Conservation (phyloP, 2,797 vertebrate species). For the Balearica regulorum region DNA sequence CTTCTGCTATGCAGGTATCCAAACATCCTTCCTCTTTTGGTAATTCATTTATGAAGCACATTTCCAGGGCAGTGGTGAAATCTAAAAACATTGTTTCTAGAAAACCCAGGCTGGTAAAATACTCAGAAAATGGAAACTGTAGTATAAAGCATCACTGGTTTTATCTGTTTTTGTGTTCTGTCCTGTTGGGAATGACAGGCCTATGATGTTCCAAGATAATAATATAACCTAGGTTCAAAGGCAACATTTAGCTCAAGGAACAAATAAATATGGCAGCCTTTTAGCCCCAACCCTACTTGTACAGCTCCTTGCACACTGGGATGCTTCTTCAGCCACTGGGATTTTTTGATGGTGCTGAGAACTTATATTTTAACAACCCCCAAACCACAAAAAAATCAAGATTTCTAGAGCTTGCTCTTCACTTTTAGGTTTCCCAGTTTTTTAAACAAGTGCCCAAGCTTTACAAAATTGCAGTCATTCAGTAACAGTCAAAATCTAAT, state of each 20-base stretch:
- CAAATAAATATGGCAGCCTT: background rate
- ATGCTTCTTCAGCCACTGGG: background rate
- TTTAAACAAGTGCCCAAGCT: background rate
- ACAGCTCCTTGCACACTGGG: background rate
- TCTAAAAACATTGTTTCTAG: background rate
- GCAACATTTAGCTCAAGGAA: background rate
- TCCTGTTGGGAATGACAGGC: background rate
- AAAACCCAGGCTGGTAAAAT: background rate
- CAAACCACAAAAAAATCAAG: background rate
- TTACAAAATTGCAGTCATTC: background rate
- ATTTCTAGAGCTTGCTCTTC: background rate
- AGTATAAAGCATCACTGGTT: background rate
- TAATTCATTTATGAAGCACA: background rate
- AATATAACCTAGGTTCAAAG: background rate
- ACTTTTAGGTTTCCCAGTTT: background rate
- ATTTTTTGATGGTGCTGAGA: background rate
- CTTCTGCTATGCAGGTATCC: background rate
- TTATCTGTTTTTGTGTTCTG: background rate
- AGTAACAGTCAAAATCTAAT: background rate
- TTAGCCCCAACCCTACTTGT: background rate
- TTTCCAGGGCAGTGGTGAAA: background rate
- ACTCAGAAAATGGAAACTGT: background rate
- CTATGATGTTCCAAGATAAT: background rate
- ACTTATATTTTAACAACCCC: background rate
- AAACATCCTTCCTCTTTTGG: background rate